Evolutionary conservation across 2,888 invertebrate genomes (phyloP), one percentile per base, ranked within the genome.

Genomic region (Erebia palarica): DNA sequence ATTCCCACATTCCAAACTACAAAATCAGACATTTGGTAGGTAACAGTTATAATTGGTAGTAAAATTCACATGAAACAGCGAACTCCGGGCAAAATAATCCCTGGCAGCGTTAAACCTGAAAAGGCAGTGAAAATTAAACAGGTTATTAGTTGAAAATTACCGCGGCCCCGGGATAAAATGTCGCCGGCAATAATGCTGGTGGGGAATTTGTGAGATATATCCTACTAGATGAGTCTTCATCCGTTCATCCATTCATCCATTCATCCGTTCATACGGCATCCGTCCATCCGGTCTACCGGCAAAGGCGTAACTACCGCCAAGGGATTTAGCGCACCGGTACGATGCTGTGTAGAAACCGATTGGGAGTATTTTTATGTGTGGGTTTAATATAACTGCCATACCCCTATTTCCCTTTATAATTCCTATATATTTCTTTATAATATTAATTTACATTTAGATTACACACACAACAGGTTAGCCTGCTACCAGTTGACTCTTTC

Each of bases 91-190:
- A 67, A 16, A 59, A 59, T 67, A 59, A 67, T 21, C 18, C 57
- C 44, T 36, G 27, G 44, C 58, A 65, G 53, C 67, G 67, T 70
- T 76, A 80, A 80, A 78, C 79, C 80, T 78, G 81, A 83, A 84
- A 83, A 84, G 82, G 81, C 81, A 82, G 80, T 83, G 84, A 82
- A 84, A 91, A 89, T 89, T 86, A 87, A 87, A 86, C 86, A 85
- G 86, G 89, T 91, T 91, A 91, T 92, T 92, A 91, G 91, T 90
- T 87, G 89, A 91, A 91, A 92, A 92, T 92, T 91, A 91, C 91
- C 87, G 83, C 81, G 81, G 82, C 27, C 27, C 83, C 81, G 80
- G 82, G 79, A 85, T 80, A 84, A 87, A 84, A 87, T 90, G 91
- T 91, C 90, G 81, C 86, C 83, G 78, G 85, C 82, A 86, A 86